These are phyloP conservation scores for Ditylenchus dipsaci DNA, from an alignment of 1,140 invertebrate genomes.

Conservation along the genomic window DNA sequence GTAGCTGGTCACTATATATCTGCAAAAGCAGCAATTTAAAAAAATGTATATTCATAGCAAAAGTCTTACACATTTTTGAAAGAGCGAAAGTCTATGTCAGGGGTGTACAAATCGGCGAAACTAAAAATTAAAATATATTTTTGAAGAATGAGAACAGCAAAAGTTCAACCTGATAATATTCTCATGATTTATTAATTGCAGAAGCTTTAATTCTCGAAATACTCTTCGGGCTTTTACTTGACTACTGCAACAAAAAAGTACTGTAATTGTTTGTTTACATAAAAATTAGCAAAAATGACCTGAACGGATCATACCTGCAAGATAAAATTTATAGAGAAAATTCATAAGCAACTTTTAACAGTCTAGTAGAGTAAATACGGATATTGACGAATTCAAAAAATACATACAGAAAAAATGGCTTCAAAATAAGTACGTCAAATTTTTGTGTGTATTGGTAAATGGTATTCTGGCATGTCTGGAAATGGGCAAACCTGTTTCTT, in stretches of 20 bases:
- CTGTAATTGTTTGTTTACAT: background rate
- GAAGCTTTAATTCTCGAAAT: conserved; percentile 50
- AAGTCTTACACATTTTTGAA: conserved; percentile 51
- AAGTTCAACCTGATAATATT: conserved; percentile 49
- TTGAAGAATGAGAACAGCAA: conserved; percentile 1
- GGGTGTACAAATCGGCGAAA: conserved; percentile 47
- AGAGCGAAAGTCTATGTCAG: conserved; percentile 29
- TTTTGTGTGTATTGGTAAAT: too few species aligned
- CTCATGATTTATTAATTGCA: conserved; percentile 53
- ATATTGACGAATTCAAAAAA: too few species aligned
- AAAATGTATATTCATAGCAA: background rate
- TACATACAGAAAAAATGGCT: too few species aligned
- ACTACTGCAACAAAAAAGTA: conserved; percentile 30
- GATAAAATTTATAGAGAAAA: too few species aligned
- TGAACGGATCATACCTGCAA: too few species aligned
- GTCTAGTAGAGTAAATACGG: too few species aligned
- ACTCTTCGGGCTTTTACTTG: conserved; percentile 46
- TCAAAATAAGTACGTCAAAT: too few species aligned
- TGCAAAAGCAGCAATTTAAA: conserved; percentile 29
- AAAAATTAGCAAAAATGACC: too few species aligned
- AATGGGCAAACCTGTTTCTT: too few species aligned
- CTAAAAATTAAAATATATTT: background rate
- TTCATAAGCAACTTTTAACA: background rate
- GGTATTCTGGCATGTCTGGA: too few species aligned
- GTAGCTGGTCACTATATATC: conserved; percentile 55